Evolutionary conservation across 2,113 vertebrate species (phyloP).

Genomic region (Asarcornis scutulata): DNA sequence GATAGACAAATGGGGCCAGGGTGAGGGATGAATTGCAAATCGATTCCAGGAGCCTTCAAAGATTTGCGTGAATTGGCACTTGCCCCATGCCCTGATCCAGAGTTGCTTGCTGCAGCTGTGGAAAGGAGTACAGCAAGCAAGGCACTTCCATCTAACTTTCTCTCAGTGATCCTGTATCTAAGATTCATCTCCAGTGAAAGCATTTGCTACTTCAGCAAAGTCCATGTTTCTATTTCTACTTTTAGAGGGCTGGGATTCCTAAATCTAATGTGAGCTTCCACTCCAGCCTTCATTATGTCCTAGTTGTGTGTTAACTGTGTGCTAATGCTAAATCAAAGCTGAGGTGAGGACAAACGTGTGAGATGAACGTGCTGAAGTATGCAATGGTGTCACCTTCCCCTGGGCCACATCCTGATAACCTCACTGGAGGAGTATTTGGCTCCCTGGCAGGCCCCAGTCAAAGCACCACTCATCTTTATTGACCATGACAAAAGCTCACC

Average conservation of each 20-base stretch:
- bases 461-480: background rate
- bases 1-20: background rate
- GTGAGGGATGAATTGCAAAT: background rate
- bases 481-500: background rate
- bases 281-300: background rate
- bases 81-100: background rate
- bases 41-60: background rate
- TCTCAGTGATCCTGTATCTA: background rate
- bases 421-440: background rate
- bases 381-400: background rate
- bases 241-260: background rate
- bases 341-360: background rate
- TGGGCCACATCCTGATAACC: background rate
- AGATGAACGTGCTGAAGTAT: background rate
- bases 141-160: background rate
- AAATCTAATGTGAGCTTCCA: background rate
- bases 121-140: background rate
- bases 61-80: background rate
- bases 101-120: background rate
- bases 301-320: background rate
- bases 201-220: background rate
- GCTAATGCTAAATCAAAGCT: background rate
- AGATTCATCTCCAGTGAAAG: background rate
- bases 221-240: accelerated
- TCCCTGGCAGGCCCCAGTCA: background rate